These are phyloP conservation scores for Aphis gossypii DNA, from an alignment of 1,140 invertebrate genomes.

Conservation along the genomic window DNA sequence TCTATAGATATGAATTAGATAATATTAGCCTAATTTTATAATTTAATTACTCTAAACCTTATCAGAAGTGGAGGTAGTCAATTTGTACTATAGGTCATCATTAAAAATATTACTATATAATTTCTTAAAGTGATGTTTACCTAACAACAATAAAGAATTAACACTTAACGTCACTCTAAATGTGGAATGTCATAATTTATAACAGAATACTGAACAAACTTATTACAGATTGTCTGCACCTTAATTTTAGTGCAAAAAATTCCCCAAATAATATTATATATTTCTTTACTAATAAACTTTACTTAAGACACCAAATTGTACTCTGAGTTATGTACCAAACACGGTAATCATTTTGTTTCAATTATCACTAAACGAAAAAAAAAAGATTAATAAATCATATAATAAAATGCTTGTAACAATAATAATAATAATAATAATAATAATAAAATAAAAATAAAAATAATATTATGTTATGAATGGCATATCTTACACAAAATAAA, in stretches of 20 bases:
- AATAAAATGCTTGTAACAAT: slow-evolving; percentile 55
- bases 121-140: slow-evolving; percentile 50
- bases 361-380: slow-evolving; percentile 51
- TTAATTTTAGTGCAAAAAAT: slow-evolving; percentile 55
- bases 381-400: slow-evolving; percentile 34
- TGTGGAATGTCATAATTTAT: slow-evolving; percentile 53
- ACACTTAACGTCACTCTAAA: slow-evolving; percentile 27
- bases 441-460: slow-evolving; percentile 22
- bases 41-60: slow-evolving; percentile 50
- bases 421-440: slow-evolving; percentile 34
- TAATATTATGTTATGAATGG: slow-evolving; percentile 23
- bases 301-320: slow-evolving; percentile 58
- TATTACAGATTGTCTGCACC: slow-evolving; percentile 54
- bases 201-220: slow-evolving; percentile 56
- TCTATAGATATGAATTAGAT: slow-evolving; percentile 55
- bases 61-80: slow-evolving; percentile 54
- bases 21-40: slow-evolving; percentile 57
- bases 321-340: slow-evolving; percentile 56
- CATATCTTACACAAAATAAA: slow-evolving; percentile 28
- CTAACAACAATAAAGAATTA: slow-evolving; percentile 44
- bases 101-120: slow-evolving; percentile 54
- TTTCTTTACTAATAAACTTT: slow-evolving; percentile 52
- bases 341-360: slow-evolving; percentile 54
- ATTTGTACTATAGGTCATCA: slow-evolving; percentile 56
- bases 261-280: slow-evolving; percentile 49